phyloP scores from a whole-genome alignment of 2,797 vertebrate genomes.

The Platalea minor region DNA sequence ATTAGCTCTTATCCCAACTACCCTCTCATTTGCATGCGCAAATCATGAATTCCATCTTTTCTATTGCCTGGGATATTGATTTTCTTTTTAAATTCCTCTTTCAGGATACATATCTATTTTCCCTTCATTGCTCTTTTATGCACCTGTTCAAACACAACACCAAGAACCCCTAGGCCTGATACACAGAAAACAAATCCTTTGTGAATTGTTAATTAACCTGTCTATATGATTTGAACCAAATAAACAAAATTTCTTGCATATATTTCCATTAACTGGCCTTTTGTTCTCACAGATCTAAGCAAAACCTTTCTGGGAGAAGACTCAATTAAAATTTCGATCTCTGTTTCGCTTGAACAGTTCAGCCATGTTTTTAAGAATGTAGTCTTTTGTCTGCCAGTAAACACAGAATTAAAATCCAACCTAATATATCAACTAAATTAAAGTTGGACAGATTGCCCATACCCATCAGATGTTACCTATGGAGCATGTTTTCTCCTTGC shows the following conservation, averaged over 20 bases:
- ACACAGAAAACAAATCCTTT: constrained; percentile 37
- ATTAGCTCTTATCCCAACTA: neutral
- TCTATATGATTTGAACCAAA: constrained; percentile 36
- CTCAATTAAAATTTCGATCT: constrained; percentile 64
- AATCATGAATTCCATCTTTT: constrained; percentile 29
- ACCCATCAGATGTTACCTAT: neutral
- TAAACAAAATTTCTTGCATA: constrained; percentile 51
- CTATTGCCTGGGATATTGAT: constrained; percentile 32
- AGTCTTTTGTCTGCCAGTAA: constrained; percentile 39
- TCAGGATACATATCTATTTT: constrained; percentile 19
- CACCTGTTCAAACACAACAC: constrained; percentile 37
- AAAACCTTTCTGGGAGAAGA: constrained; percentile 51
- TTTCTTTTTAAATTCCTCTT: constrained; percentile 40
- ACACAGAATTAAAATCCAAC: constrained; percentile 44
- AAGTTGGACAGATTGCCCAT: constrained; percentile 4
- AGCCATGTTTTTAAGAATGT: constrained; percentile 25
- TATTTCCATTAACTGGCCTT: constrained; percentile 52
- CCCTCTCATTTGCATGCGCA: constrained; percentile 16
- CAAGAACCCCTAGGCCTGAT: constrained; percentile 25
- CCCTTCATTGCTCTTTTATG: constrained; percentile 23
- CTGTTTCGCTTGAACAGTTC: constrained; percentile 42
- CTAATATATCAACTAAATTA: constrained; percentile 29
- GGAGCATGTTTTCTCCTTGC: neutral
- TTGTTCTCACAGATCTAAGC: constrained; percentile 49
- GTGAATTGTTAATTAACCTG: constrained; percentile 65